These are phyloP conservation scores for Cataglyphis livida DNA, from an alignment of 2,888 invertebrate species.

Conservation along the genomic window DNA sequence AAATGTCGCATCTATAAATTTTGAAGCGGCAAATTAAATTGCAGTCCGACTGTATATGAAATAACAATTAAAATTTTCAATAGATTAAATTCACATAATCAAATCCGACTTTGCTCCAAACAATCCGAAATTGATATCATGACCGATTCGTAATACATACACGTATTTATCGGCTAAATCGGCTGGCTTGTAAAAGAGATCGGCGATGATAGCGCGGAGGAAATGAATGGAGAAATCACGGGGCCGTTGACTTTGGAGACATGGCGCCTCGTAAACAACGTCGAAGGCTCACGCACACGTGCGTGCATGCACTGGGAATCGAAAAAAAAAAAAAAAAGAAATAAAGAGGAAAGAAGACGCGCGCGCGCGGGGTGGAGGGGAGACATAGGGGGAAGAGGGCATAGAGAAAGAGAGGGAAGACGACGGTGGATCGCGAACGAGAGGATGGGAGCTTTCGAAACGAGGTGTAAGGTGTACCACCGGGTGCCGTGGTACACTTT, in stretches of 20 bases:
- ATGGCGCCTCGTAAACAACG: constrained; percentile 55
- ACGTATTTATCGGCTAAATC: constrained; percentile 35
- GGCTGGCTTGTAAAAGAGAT: constrained; percentile 60
- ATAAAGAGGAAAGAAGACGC: constrained; percentile 16
- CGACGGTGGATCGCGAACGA: constrained; percentile 34
- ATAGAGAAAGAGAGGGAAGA: constrained; percentile 28
- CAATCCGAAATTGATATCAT: not conserved
- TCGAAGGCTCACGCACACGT: constrained; percentile 46
- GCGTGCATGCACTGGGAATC: constrained; percentile 32
- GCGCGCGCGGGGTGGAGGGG: not conserved
- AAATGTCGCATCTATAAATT: not conserved
- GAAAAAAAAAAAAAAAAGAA: not conserved
- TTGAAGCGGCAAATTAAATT: not conserved
- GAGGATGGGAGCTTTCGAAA: constrained; percentile 71
- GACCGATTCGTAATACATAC: not conserved
- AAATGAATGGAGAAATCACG: constrained; percentile 74
- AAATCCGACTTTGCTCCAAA: not conserved
- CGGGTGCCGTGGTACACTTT: constrained; percentile 62
- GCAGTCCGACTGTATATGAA: not conserved
- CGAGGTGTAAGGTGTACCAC: constrained; percentile 55
- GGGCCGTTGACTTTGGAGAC: constrained; percentile 68
- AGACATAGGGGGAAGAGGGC: too few relatives aligned
- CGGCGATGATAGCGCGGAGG: constrained; percentile 56
- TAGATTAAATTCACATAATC: not conserved
- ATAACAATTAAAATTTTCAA: not conserved